Conservation (phyloP, 2,888 invertebrate species). For the Drosophila cognata region DNA sequence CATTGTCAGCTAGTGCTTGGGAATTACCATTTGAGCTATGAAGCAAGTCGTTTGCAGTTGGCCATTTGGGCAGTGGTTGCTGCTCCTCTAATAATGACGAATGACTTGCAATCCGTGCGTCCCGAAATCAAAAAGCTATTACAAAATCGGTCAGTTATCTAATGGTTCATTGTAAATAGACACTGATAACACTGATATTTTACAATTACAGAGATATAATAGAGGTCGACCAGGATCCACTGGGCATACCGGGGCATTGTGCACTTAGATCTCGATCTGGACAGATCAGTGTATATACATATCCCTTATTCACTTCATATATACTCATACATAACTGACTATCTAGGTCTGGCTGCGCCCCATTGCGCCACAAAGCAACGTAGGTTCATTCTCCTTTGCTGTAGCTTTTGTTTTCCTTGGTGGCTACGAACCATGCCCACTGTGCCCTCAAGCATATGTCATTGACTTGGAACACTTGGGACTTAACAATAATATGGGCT, state of each 20-base stretch:
- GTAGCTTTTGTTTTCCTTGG: constrained; percentile 83
- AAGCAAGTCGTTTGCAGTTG: constrained; percentile 90
- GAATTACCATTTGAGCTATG: constrained; percentile 88
- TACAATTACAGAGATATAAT: constrained; percentile 85
- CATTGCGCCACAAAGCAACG: constrained; percentile 79
- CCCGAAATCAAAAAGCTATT: constrained; percentile 87
- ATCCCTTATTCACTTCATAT: neutral
- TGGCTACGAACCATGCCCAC: constrained; percentile 39
- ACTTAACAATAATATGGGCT: constrained; percentile 79
- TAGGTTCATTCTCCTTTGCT: constrained; percentile 84
- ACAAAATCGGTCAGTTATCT: constrained; percentile 86
- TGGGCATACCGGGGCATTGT: constrained; percentile 88
- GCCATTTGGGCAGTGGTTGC: constrained; percentile 90
- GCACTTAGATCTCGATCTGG: constrained; percentile 81
- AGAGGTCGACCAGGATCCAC: constrained; percentile 88
- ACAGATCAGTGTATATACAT: constrained; percentile 61
- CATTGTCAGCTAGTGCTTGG: constrained; percentile 86
- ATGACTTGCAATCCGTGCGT: constrained; percentile 87
- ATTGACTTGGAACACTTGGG: constrained; percentile 80
- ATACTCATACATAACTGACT: neutral
- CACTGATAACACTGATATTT: no score
- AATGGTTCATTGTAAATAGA: neutral
- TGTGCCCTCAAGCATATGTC: constrained; percentile 82
- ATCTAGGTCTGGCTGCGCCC: constrained; percentile 84
- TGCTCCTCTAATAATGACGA: constrained; percentile 90